These are phyloP conservation scores for Seriola rivoliana DNA, from an alignment of 2,113 vertebrate species.

Conservation along the genomic window DNA sequence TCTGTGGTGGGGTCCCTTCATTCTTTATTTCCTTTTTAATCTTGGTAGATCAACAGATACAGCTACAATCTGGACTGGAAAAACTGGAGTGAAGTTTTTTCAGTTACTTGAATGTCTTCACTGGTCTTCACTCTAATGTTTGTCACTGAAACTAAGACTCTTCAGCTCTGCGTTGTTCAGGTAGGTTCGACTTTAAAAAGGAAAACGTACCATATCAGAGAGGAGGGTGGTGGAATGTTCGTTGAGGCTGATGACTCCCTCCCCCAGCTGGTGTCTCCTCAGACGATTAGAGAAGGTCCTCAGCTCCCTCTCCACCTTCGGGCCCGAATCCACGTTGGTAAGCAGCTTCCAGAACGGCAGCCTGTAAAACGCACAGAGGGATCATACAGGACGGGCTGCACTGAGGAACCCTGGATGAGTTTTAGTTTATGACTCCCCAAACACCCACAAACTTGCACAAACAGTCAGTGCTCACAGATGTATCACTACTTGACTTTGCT, in stretches of 20 bases:
- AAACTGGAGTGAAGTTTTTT: too few relatives aligned
- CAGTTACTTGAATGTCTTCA: too few relatives aligned
- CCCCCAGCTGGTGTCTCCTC: slow-evolving; percentile 85
- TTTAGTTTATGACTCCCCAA: slow-evolving; percentile 8
- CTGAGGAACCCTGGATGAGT: neutral
- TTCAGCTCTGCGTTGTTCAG: too few relatives aligned
- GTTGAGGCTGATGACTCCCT: slow-evolving; percentile 88
- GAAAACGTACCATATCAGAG: slow-evolving; percentile 79
- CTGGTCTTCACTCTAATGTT: too few relatives aligned
- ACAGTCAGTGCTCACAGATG: slow-evolving; percentile 2
- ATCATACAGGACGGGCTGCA: slow-evolving; percentile 16
- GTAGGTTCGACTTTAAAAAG: too few relatives aligned
- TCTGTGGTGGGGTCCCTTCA: too few relatives aligned
- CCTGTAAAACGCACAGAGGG: slow-evolving; percentile 70
- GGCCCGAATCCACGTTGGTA: slow-evolving; percentile 78
- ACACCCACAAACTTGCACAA: neutral
- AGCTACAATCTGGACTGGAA: too few relatives aligned
- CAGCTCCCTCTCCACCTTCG: slow-evolving; percentile 88
- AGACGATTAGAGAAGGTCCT: slow-evolving; percentile 87
- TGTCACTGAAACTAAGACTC: too few relatives aligned
- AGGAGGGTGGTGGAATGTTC: slow-evolving; percentile 89
- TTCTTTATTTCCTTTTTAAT: too few relatives aligned
- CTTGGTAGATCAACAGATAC: too few relatives aligned
- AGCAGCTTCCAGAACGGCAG: slow-evolving; percentile 88
- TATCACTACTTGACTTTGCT: neutral